phyloP scores from a whole-genome alignment of 2,797 vertebrate genomes.

The Remorina albescens region DNA sequence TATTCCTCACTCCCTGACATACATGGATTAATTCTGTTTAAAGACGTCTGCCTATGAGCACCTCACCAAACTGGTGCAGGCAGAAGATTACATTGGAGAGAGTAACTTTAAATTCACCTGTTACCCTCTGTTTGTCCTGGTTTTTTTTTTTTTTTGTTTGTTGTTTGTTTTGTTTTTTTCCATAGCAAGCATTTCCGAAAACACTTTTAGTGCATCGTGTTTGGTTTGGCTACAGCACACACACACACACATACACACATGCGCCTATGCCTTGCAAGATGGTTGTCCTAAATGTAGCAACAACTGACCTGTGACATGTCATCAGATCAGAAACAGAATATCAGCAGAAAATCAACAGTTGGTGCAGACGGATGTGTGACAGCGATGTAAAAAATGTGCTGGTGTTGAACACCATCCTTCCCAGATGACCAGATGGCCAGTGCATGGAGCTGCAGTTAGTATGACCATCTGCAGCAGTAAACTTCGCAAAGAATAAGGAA shows the following conservation, averaged over 20 bases:
- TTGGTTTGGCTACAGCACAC: too few species aligned
- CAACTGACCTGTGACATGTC: background rate
- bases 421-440: background rate
- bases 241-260: too few species aligned
- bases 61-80: constrained; percentile 46
- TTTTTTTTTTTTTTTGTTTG: too few species aligned
- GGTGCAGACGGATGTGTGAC: too few species aligned
- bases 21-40: constrained; percentile 64
- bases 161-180: constrained; percentile 12
- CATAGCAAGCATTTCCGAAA: constrained; percentile 7
- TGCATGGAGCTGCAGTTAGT: background rate
- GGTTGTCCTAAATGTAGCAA: background rate
- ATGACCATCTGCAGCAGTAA: background rate
- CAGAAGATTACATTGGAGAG: constrained; percentile 38
- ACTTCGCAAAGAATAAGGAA: background rate
- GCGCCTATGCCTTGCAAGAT: too few species aligned
- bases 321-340: background rate
- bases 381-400: too few species aligned
- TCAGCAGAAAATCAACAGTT: background rate
- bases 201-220: constrained; percentile 1
- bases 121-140: background rate
- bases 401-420: too few species aligned
- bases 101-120: background rate
- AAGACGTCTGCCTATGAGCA: constrained; percentile 48
- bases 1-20: constrained; percentile 63